Evolutionary conservation across 2,888 invertebrate genomes (phyloP), one percentile per base, ranked within the genome.

Genomic region (Amiota minor): DNA sequence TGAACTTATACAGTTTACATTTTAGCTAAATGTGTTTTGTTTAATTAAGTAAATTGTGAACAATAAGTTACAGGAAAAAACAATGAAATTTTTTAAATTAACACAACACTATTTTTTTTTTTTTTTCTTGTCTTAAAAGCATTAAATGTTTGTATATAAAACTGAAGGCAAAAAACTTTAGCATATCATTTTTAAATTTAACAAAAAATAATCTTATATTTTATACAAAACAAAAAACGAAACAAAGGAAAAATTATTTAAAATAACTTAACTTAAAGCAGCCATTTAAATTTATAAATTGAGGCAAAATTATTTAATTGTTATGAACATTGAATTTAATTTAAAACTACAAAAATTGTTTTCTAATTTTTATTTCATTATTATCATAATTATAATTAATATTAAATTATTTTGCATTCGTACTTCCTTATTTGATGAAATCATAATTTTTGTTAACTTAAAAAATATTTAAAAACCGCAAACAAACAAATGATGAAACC

Each of bases 391-490:
- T 23, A 23, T 23, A 2, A 23, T 23, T 23, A 23, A 23, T 23
- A 23, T 35, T 35, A 35, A 35, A 35, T 35, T 35, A 35, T 67
- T 47, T 18, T 53, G 23, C 50, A 20, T 77, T 74, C 78, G 82
- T 83, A 86, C 82, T 86, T 86, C 87, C 86, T 86, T 85, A 86
- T 81, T 77, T 86, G 85, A 86, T 86, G 81, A 83, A 83, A 83
- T 83, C 85, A 81, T 61, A 20, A 9, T 16, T 56, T 55, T 59
- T 47, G 53, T 75, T 70, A 73, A 64, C 72, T 75, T 79, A 78
- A 77, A 80, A 80, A 80, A 72, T 55, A 73, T 73, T 74, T 61
- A 75, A 76, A 72, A 70, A 75, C 70, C 50, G 10, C 6, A 53
- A 53, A n/a, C 53, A 53, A n/a, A 53, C 6, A 6, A 35, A 23